Evolutionary conservation across 2,113 vertebrate species (phyloP), one percentile per base, ranked within the genome.

Genomic region (Riparia riparia): DNA sequence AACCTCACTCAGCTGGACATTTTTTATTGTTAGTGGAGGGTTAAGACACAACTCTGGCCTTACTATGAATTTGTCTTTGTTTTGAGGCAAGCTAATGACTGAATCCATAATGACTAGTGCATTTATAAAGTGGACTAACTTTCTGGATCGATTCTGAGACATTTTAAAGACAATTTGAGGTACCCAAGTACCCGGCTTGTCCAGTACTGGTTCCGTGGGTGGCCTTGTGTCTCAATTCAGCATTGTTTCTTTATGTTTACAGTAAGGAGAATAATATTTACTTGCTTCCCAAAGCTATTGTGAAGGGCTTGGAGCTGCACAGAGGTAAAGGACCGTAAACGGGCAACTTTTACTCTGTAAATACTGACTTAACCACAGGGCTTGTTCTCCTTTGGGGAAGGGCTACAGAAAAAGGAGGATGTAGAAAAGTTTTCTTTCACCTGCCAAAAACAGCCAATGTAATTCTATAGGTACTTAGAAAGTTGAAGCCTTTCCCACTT

Each of bases 261-360:
- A 57, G 37, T 83, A 39, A 53, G n/a, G 31, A 69, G 45, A 82
- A 73, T 86, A 90, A 57, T 54, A 58, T 77, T 95, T 93, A 93
- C 79, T 88, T 92, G 47, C 45, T 92, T 94, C 76, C 15, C 50
- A 69, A 79, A 90, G 49, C 53, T 96, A 26, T 89, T 82, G 20
- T 47, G 47, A 86, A 71, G 34, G 32, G 5, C 34, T 69, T 83
- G 68, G 72, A 44, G 28, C 32, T 79, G 15, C 44, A 56, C 18
- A 80, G 90, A 93, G 34, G 31, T 82, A 53, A 69, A 56, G n/a
- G 17, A 82, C 26, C 19, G 12, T 87, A 93, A 90, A 71, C 34
- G 16, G 54, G 11, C 12, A 80, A n/a, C 45, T 93, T 82, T 85
- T 90, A 39, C 20, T 80, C 13, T 72, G 7, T 76, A 61, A 87